Conservation (phyloP, 2,113 vertebrate species). For the Callipepla californica region DNA sequence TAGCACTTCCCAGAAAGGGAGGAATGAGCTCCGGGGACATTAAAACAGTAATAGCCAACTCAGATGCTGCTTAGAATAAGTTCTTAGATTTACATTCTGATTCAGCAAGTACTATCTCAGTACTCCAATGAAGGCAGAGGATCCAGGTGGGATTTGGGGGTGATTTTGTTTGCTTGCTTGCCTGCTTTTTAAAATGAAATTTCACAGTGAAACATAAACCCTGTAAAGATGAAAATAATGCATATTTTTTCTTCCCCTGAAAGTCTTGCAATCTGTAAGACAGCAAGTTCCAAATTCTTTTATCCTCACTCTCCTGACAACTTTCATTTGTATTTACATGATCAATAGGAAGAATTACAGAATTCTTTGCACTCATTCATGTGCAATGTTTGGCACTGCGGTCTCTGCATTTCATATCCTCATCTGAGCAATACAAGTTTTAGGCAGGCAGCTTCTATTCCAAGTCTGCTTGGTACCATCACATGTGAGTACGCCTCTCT, state of each 20-base stretch:
- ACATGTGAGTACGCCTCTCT: not conserved
- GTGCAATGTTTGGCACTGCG: not conserved
- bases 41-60: not conserved
- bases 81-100: not conserved
- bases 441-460: not conserved
- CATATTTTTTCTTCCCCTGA: not conserved
- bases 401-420: not conserved
- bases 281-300: not conserved
- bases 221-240: not conserved
- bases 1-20: not conserved
- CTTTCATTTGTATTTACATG: not conserved
- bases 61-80: not conserved
- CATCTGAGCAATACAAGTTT: not conserved
- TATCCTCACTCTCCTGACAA: not conserved
- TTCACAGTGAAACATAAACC: not conserved
- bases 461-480: not conserved
- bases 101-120: not conserved
- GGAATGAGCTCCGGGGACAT: not conserved
- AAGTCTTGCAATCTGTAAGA: not conserved
- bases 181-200: not conserved
- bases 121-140: not conserved
- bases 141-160: not conserved
- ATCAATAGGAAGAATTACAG: not conserved
- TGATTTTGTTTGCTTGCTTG: not conserved
- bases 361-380: not conserved